Conservation (phyloP, 2,888 invertebrate species). For the Biston stratarius region DNA sequence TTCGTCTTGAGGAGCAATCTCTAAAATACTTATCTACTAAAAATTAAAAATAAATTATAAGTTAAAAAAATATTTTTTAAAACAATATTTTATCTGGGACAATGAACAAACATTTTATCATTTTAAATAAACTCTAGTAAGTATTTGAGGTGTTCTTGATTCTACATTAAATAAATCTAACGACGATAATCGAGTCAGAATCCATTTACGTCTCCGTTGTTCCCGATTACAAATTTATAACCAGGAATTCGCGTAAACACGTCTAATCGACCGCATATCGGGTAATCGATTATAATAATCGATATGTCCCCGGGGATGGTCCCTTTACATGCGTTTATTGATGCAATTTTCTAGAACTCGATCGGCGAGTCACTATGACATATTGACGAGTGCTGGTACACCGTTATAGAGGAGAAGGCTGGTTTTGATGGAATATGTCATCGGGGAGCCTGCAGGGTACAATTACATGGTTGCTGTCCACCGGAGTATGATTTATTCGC, state of each 20-base stretch:
- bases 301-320: constrained; percentile 74
- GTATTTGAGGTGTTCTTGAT: too few relatives aligned
- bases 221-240: constrained; percentile 33
- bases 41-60: too few relatives aligned
- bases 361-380: constrained; percentile 76
- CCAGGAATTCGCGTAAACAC: constrained; percentile 56
- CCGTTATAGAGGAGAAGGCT: constrained; percentile 48
- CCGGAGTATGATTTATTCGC: constrained; percentile 71
- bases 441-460: constrained; percentile 68
- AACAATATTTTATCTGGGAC: too few relatives aligned
- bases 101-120: too few relatives aligned
- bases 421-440: constrained; percentile 81
- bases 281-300: constrained; percentile 75
- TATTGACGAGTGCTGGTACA: constrained; percentile 49
- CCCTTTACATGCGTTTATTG: constrained; percentile 78
- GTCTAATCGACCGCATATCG: constrained; percentile 61
- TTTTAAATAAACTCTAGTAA: too few relatives aligned
- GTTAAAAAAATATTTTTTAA: too few relatives aligned
- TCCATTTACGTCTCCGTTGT: constrained; percentile 25
- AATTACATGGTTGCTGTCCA: constrained; percentile 71
- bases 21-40: too few relatives aligned
- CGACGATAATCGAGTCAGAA: constrained; percentile 37
- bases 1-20: too few relatives aligned
- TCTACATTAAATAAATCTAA: constrained; percentile 36
- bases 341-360: constrained; percentile 78